Evolutionary conservation across 2,797 vertebrate species (phyloP), one percentile per base, ranked within the genome.

Genomic region (Semaprochilodus insignis): DNA sequence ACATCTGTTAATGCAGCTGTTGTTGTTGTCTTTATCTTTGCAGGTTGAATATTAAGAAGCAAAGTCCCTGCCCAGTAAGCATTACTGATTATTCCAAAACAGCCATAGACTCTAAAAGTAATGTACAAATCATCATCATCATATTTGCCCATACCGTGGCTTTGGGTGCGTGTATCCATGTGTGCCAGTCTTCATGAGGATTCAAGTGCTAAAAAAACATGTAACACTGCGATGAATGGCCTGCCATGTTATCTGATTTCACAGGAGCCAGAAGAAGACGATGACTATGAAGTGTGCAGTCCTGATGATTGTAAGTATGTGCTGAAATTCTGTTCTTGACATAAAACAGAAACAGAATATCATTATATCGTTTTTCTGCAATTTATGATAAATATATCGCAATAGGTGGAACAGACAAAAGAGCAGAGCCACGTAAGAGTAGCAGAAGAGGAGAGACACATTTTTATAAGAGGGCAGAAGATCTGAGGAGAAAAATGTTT

Each of bases 261-360:
- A 74, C 90, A 93, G 91, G 92, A 95, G 78, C 72, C 88, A 4
- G 67, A 80, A 8, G 80, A 21, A 2, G 87, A 91, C 0, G 94
- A 92, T 5, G 90, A 94, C 63, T 95, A 95, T 88, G 94, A 96
- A 94, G 86, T 93, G 25, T 96, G 93, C 81, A 93, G 92, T 54
- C 81, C 79, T 74, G 87, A 91, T 2, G 72, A 95, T 1, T 78
- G 96, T 97, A 90, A 93, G 94, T 94, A 62, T 81, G 25, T 27
- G 2, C 23, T 74, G 52, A 74, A 48, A 48, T 40, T 19, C 34
- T 67, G 34, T 67, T 40, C 40, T 65, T 65, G 11, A 25, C n/a
- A 69, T 44, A 40, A 19, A 21, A 4, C 60, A 16, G 34, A 15
- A 27, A 16, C 13, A 16, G 5, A 6, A 44, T 25, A 27, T 14